Percentiles rank a stretch among this genome's conserved stretches.
Conservation (phyloP, 2,113 vertebrate species). For the Scophthalmus maximus region DNA sequence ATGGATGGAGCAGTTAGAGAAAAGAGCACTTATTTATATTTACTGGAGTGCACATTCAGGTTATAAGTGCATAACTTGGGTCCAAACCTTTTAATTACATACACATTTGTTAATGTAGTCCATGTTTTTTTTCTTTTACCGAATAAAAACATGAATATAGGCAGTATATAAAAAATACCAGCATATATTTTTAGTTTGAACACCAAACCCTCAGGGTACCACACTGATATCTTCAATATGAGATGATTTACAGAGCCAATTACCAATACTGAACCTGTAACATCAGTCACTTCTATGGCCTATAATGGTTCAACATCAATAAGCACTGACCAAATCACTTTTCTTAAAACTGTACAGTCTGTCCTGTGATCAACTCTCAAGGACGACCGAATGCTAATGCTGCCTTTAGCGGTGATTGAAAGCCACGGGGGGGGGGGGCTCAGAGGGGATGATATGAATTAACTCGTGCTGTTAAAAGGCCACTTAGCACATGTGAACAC, state of each 20-base stretch:
- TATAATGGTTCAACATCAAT: constrained; percentile 13
- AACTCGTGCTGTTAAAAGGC: constrained; percentile 29
- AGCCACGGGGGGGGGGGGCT: constrained; percentile 8
- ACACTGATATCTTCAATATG: neutral
- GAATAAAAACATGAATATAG: too few species aligned
- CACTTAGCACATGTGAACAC: constrained; percentile 48
- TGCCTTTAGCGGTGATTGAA: constrained; percentile 40
- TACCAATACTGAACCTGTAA: constrained; percentile 6
- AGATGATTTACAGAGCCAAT: neutral
- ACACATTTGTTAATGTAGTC: too few species aligned
- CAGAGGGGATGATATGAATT: constrained; percentile 6
- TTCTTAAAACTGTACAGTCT: neutral
- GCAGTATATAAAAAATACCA: too few species aligned
- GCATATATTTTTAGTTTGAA: too few species aligned
- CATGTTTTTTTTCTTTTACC: too few species aligned
- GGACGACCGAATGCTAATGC: constrained; percentile 27
- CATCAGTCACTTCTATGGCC: neutral
- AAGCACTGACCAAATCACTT: neutral
- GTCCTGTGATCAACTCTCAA: constrained; percentile 45
- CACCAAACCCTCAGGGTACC: too few species aligned
- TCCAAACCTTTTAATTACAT: neutral
- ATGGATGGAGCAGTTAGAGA: constrained; percentile 15
- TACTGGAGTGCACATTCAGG: neutral
- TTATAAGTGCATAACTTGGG: neutral
- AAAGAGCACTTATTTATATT: neutral